Conservation (phyloP, 2,797 vertebrate genomes). For the Acanthopagrus latus region DNA sequence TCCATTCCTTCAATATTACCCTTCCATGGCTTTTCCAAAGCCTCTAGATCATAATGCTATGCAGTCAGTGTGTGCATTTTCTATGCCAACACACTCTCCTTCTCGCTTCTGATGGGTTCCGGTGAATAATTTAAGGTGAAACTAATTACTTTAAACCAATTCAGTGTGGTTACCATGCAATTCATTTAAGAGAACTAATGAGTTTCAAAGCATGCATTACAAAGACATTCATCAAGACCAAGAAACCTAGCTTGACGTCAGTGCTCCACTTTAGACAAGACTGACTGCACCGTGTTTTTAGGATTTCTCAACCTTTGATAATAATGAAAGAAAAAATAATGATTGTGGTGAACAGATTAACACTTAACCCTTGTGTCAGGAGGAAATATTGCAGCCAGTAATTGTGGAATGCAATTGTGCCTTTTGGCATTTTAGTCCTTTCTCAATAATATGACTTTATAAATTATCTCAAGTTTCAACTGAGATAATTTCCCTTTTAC, state of each 20-base stretch:
- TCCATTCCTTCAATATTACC: not conserved
- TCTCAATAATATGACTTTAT: conserved; percentile 12
- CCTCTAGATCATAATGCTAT: not conserved
- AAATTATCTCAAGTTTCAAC: conserved; percentile 16
- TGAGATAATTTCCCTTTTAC: conserved; percentile 13
- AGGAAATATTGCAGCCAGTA: conserved; percentile 6
- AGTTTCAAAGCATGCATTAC: conserved; percentile 71
- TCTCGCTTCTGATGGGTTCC: conserved; percentile 38
- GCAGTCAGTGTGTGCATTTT: not conserved
- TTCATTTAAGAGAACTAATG: conserved; percentile 75
- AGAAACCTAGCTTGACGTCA: conserved; percentile 55
- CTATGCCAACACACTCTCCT: conserved; percentile 8
- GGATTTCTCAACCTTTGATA: conserved; percentile 25
- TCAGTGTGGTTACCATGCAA: conserved; percentile 60
- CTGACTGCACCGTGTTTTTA: conserved; percentile 40
- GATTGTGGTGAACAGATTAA: conserved; percentile 33
- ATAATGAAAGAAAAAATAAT: conserved; percentile 6
- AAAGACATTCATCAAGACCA: conserved; percentile 74
- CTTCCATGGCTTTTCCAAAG: not conserved
- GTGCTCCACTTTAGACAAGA: conserved; percentile 47
- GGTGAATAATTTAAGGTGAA: conserved; percentile 75
- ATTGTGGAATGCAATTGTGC: not conserved
- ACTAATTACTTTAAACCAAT: conserved; percentile 80
- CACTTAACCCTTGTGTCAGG: conserved; percentile 19
- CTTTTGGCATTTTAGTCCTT: not conserved